phyloP scores from a whole-genome alignment of 2,113 vertebrate species.

The Probosciger aterrimus region DNA sequence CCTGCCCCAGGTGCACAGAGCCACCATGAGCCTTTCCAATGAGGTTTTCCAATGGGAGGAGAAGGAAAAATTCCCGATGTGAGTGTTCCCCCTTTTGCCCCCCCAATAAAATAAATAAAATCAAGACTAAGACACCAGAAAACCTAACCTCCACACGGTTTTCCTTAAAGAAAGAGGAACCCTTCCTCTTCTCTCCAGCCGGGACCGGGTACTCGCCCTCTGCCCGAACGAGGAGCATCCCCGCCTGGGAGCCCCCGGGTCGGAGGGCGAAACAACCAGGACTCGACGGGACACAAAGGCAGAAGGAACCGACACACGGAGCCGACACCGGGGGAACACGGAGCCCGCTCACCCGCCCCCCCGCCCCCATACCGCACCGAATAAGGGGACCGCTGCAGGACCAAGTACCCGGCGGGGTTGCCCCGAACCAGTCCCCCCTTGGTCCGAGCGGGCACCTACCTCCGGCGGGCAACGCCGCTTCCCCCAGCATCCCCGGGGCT shows the following conservation, averaged over 20 bases:
- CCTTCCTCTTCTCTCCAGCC: rapidly evolving
- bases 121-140: neutral
- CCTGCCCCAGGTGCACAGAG: neutral
- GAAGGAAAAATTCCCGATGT: neutral
- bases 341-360: neutral
- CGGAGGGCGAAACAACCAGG: too few relatives aligned
- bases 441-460: neutral
- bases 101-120: neutral
- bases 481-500: neutral
- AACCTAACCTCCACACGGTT: rapidly evolving
- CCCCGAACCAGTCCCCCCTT: neutral
- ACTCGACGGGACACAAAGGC: neutral
- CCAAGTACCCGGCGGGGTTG: neutral
- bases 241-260: neutral
- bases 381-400: neutral
- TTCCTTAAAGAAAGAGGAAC: neutral
- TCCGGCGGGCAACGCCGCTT: neutral
- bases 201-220: rapidly evolving
- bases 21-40: rapidly evolving
- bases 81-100: rapidly evolving
- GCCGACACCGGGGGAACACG: too few relatives aligned
- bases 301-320: neutral
- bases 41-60: neutral
- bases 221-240: neutral
- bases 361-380: neutral